Percentiles rank a stretch among this genome's conserved stretches.
Conservation (phyloP, 2,797 vertebrate genomes). For the Parambassis ranga region DNA sequence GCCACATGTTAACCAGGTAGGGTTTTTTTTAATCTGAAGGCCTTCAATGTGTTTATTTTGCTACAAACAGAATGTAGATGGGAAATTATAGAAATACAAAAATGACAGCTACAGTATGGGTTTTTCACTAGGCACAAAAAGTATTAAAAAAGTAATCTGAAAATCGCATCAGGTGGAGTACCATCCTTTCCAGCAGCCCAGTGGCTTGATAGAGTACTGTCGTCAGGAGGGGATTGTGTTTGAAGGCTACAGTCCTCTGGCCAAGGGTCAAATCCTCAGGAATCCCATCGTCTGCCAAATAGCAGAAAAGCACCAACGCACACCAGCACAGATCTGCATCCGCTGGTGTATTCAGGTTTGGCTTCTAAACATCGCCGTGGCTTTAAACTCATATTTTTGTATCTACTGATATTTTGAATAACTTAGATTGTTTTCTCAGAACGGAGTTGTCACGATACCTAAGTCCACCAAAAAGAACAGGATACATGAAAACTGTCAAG, state of each 20-base stretch:
- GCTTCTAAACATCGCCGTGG: neutral
- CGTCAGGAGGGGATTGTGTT: constrained; percentile 77
- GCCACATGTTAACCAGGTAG: constrained; percentile 83
- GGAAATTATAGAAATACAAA: no score
- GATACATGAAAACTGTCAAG: constrained; percentile 82
- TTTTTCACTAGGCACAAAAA: no score
- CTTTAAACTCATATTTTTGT: neutral
- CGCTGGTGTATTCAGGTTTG: constrained; percentile 81
- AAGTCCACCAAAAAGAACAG: constrained; percentile 83
- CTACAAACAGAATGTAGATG: neutral
- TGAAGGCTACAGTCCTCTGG: constrained; percentile 83
- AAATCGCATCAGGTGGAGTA: constrained; percentile 76
- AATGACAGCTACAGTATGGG: no score
- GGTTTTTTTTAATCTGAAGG: neutral
- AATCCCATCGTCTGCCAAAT: constrained; percentile 72
- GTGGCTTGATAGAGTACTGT: constrained; percentile 77
- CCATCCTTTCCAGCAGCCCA: constrained; percentile 84
- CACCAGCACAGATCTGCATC: constrained; percentile 81
- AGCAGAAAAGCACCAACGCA: constrained; percentile 76
- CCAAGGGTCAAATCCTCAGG: constrained; percentile 76
- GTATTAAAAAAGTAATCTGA: no score
- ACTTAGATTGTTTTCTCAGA: constrained; percentile 74
- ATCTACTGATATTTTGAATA: no score
- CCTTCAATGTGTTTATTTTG: neutral
- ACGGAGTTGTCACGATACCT: constrained; percentile 83